phyloP scores from a whole-genome alignment of 1,140 invertebrate species.

The fruit fly (Drosophila melanogaster) region DNA sequence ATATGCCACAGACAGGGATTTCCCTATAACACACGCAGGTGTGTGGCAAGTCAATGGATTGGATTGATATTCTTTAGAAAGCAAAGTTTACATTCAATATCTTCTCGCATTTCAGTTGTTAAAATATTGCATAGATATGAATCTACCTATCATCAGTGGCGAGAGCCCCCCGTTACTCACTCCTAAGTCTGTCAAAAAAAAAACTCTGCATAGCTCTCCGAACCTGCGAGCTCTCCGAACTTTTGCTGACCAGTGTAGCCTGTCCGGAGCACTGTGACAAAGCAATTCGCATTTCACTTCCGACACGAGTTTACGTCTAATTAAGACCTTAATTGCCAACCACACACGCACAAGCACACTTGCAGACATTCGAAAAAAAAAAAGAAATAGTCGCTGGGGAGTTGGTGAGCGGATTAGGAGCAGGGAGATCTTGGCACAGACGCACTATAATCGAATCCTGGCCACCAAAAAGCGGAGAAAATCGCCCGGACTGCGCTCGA shows the following conservation, averaged over 20 bases:
- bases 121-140: too few relatives aligned
- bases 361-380: not conserved
- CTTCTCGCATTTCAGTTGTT: too few relatives aligned
- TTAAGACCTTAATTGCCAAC: conserved; percentile 53
- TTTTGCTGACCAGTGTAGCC: conserved; percentile 23
- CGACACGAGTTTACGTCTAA: conserved; percentile 44
- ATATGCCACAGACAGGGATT: too few relatives aligned
- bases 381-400: not conserved
- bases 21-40: too few relatives aligned
- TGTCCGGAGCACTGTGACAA: conserved; percentile 18
- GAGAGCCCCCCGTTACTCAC: too few relatives aligned
- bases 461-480: conserved; percentile 5
- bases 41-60: too few relatives aligned
- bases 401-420: not conserved
- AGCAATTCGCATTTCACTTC: conserved; percentile 52
- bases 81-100: too few relatives aligned
- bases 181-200: too few relatives aligned
- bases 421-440: conserved; percentile 1
- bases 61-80: too few relatives aligned
- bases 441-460: conserved; percentile 6
- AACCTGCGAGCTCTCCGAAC: too few relatives aligned
- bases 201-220: too few relatives aligned
- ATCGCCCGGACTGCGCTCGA: conserved; percentile 44
- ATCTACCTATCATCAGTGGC: too few relatives aligned
- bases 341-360: conserved; percentile 8